Evolutionary conservation across 2,888 invertebrate genomes (phyloP).

Genomic region (Sialis lutaria): DNA sequence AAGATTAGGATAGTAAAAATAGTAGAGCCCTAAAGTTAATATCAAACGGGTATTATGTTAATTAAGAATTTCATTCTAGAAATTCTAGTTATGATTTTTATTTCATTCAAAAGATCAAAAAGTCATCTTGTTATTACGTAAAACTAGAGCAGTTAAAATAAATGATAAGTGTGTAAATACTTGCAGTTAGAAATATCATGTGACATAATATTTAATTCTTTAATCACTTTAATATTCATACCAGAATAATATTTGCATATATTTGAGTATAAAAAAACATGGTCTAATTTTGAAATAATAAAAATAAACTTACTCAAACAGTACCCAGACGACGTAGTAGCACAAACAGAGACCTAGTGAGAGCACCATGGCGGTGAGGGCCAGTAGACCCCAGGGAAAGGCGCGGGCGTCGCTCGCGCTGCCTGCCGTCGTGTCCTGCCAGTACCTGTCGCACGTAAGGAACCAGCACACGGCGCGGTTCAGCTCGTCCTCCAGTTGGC

Average conservation of each 20-base stretch:
- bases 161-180: too few species aligned
- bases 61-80: too few species aligned
- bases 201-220: too few species aligned
- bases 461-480: slow-evolving; percentile 85
- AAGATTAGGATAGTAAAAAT: too few species aligned
- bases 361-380: slow-evolving; percentile 64
- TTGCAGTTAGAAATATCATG: too few species aligned
- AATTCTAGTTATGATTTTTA: too few species aligned
- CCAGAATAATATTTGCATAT: neutral
- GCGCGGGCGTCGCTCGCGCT: slow-evolving; percentile 53
- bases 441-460: slow-evolving; percentile 79
- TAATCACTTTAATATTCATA: too few species aligned
- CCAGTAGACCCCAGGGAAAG: slow-evolving; percentile 64
- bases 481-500: slow-evolving; percentile 77
- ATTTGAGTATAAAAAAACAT: neutral
- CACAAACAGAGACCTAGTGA: slow-evolving; percentile 74
- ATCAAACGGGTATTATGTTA: too few species aligned
- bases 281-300: neutral
- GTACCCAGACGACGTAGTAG: slow-evolving; percentile 83
- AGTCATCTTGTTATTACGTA: too few species aligned
- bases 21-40: too few species aligned
- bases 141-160: too few species aligned
- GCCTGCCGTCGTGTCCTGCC: slow-evolving; percentile 59
- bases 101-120: too few species aligned
- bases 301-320: slow-evolving; percentile 63